Base-by-base conservation (phyloP, 2,113 vertebrate genomes). In the Hippocampus abdominalis region DNA sequence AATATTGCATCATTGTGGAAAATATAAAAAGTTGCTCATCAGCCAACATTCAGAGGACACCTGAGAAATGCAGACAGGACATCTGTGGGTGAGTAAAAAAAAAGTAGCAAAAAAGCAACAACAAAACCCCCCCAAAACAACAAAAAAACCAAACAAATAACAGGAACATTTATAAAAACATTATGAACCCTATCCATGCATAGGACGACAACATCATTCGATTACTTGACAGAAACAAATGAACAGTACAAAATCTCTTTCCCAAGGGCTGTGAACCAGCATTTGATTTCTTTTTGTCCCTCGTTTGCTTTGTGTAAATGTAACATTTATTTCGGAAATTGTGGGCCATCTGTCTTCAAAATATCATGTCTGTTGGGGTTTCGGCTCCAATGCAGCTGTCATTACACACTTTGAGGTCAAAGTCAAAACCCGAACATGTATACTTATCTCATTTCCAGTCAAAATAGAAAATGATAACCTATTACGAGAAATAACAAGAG, bases 21-120 rank as follows among this genome's bases (percentile, higher is more conserved):
- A 90, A 89, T 64, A 84, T 84, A 77, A 82, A 77, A 68, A 83
- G 64, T 75, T 48, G 60, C 84, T 84, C 73, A 74, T 77, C 51
- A 81, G 79, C 75, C 87, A 83, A 91, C 84, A 84, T 86, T 89
- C 78, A 82, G 73, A 87, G 72, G 83, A 91, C 87, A 89, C 86
- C 90, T 90, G 90, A 91, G 85, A 87, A 86, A 87, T 87, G 86
- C 82, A 82, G 75, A 83, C 59, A 15, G 61, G 61, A 77, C 57
- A 69, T 78, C 71, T 66, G 71, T 70, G 56, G 68, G 60, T 71
- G 79, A 74, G 66, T 72, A 73, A 21, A 69, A 65, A 63, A 73
- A 21, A 69, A 65, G 64, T 13, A 73, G 48, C 79, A 74, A 59
- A 73, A 68, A 76, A 36, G 5, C 5, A 6, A 74, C 21, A 32